phyloP scores from a whole-genome alignment of 2,797 vertebrate genomes.

The Arnoldichthys spilopterus region DNA sequence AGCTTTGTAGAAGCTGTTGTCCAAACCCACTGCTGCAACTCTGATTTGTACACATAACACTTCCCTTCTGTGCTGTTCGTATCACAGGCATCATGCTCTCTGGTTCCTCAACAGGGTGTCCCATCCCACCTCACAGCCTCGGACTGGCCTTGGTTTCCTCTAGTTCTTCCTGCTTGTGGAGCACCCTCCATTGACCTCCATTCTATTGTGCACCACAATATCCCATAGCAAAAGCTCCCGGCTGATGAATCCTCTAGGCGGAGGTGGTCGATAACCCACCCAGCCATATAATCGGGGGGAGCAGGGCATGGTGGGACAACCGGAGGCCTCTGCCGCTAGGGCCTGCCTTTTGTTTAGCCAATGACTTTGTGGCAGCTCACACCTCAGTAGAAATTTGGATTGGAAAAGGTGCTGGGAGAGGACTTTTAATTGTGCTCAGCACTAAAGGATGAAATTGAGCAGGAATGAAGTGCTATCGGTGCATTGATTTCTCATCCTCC shows the following conservation, averaged over 20 bases:
- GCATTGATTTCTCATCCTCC: conserved; percentile 68
- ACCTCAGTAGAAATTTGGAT: conserved; percentile 58
- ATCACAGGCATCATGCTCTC: conserved; percentile 10
- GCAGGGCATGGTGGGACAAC: conserved; percentile 38
- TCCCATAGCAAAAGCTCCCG: conserved; percentile 10
- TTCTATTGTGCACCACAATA: conserved; percentile 1
- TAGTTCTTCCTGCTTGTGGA: not conserved
- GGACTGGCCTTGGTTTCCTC: not conserved
- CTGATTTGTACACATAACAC: not conserved
- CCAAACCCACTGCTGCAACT: not conserved
- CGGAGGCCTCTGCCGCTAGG: not conserved
- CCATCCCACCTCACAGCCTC: not conserved
- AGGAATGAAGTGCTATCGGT: conserved; percentile 71
- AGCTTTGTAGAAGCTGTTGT: too few relatives aligned
- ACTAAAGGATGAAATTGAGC: conserved; percentile 75
- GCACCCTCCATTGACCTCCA: conserved; percentile 10
- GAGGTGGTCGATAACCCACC: conserved; percentile 60
- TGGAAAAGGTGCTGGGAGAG: conserved; percentile 56
- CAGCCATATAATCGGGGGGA: conserved; percentile 56
- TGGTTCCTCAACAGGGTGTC: not conserved
- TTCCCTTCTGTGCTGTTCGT: not conserved
- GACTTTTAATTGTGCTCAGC: conserved; percentile 74
- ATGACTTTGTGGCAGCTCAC: conserved; percentile 61
- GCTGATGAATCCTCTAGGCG: conserved; percentile 40
- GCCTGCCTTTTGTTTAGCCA: conserved; percentile 47